Evolutionary conservation across 2,888 invertebrate species (phyloP).

Genomic region (Tethea ocularis): DNA sequence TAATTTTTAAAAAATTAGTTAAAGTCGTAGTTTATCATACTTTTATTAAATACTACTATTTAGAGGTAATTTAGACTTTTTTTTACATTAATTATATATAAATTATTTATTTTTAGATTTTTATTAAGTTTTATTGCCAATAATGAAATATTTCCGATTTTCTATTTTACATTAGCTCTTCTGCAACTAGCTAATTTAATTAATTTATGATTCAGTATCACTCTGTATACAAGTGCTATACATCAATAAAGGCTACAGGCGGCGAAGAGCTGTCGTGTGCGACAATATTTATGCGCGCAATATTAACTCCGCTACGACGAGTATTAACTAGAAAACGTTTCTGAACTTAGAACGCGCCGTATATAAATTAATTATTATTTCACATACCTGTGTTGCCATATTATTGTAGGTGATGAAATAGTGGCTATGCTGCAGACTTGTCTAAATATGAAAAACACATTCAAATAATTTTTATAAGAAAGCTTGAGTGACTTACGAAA

Average conservation of each 20-base stretch:
- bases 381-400: constrained; percentile 17
- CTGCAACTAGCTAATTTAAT: background rate
- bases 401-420: background rate
- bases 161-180: too few species aligned
- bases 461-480: too few species aligned
- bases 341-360: constrained; percentile 41
- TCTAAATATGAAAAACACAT: background rate
- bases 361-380: constrained; percentile 36
- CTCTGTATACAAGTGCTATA: constrained; percentile 64
- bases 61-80: too few species aligned
- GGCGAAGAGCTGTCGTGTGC: constrained; percentile 74
- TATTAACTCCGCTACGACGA: constrained; percentile 75
- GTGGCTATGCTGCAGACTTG: background rate
- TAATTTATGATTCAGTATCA: constrained; percentile 26
- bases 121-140: too few species aligned
- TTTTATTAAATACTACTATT: too few species aligned
- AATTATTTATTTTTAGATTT: too few species aligned
- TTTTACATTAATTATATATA: too few species aligned
- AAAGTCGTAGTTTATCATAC: too few species aligned
- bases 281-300: constrained; percentile 83
- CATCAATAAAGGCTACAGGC: constrained; percentile 81
- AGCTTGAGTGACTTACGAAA: too few species aligned
- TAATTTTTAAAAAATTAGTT: too few species aligned
- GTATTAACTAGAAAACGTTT: constrained; percentile 65
- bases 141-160: too few species aligned